Conservation (phyloP, 2,113 vertebrate species). For the Grammomys surdaster region DNA sequence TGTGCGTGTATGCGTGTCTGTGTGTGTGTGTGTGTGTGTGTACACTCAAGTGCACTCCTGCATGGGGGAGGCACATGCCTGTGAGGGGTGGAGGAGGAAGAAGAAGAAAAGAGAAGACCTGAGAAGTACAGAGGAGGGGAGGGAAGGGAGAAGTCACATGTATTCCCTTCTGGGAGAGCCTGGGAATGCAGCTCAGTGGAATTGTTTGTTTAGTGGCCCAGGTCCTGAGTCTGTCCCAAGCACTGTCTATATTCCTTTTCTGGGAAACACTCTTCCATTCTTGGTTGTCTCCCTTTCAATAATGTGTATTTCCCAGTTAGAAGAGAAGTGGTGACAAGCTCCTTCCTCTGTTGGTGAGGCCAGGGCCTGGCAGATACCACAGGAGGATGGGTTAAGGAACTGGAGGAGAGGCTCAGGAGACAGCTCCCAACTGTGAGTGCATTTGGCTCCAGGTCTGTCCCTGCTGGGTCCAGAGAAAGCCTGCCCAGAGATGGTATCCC, state of each 20-base stretch:
- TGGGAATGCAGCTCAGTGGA: neutral
- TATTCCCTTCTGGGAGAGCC: neutral
- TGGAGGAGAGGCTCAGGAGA: constrained; percentile 73
- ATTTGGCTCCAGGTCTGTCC: constrained; percentile 85
- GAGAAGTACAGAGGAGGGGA: neutral
- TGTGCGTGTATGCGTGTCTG: neutral
- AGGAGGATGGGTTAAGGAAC: constrained; percentile 31
- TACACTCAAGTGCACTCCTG: no score
- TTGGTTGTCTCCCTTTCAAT: constrained; percentile 34
- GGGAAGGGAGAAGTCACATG: neutral
- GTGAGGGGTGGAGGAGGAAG: neutral
- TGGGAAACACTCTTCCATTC: constrained; percentile 39
- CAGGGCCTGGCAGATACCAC: constrained; percentile 67
- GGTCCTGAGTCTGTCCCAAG: neutral
- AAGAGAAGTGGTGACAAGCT: constrained; percentile 85
- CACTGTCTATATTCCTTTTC: neutral
- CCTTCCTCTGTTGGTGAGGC: constrained; percentile 75
- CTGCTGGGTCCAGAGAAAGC: constrained; percentile 57
- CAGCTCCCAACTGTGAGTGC: constrained; percentile 75
- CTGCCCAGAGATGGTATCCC: constrained; percentile 57
- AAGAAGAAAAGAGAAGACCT: neutral
- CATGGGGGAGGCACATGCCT: neutral
- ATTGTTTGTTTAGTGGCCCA: neutral
- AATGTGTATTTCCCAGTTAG: constrained; percentile 89
- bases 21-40: no score